Conservation (phyloP, 2,888 invertebrate species). For the Willowsia nigromaculata region DNA sequence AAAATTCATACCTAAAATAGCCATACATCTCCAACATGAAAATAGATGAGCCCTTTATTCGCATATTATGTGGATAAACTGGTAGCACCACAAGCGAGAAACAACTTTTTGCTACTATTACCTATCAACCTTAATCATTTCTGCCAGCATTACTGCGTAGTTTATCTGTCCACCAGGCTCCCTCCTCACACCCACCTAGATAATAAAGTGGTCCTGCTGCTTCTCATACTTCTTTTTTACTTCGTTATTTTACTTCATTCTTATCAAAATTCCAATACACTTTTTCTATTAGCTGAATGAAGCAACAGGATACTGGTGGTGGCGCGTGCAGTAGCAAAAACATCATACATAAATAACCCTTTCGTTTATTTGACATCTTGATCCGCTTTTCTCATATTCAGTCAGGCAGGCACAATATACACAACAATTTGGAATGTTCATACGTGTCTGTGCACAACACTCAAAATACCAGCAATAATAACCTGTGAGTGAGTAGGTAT, state of each 20-base stretch:
- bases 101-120: too few species aligned
- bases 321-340: not conserved
- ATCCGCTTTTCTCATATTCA: slow-evolving; percentile 23
- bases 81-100: too few species aligned
- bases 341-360: slow-evolving; percentile 26
- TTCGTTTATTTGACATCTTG: slow-evolving; percentile 25
- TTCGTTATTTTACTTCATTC: not conserved
- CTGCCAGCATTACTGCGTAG: too few species aligned
- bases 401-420: not conserved
- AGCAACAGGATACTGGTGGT: not conserved
- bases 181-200: not conserved
- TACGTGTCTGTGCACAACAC: not conserved
- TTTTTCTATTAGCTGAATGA: not conserved
- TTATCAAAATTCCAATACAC: not conserved
- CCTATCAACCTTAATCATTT: too few species aligned
- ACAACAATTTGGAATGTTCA: not conserved
- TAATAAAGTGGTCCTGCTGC: not conserved
- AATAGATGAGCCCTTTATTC: too few species aligned
- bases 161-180: too few species aligned
- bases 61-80: too few species aligned
- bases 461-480: slow-evolving; percentile 9
- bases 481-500: not conserved
- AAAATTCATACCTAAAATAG: too few species aligned
- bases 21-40: too few species aligned
- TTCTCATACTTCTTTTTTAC: not conserved